Evolutionary conservation across 2,888 invertebrate species (phyloP), one percentile per base, ranked within the genome.

Genomic region (Polydrusus pterygomalis): DNA sequence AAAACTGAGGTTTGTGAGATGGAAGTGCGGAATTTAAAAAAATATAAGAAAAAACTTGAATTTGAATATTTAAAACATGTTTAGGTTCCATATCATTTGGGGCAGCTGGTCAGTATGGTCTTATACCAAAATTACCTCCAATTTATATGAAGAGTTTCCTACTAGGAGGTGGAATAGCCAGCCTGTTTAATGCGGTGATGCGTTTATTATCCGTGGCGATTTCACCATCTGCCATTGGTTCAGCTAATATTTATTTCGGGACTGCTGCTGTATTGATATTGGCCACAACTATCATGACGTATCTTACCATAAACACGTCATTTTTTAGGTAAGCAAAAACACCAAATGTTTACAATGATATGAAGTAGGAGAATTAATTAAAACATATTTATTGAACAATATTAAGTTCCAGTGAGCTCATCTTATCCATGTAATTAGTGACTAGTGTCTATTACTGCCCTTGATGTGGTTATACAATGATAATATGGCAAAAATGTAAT

Each of bases 231-330:
- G 65, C 79, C 0, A 77, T 54, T 8, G 74, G 77, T 13, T 64
- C 78, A 8, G 81, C 81, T n/a, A 47, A 79, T 9, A 67, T 80
- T 0, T 81, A 80, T 54, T 81, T 81, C 25, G 18, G 38, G 0
- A 68, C 72, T 45, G 81, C 80, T 2, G 71, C 73, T 45, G 13
- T 34, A 18, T 10, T 80, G 7, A 54, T 80, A 38, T 20, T 60
- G 1, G 8, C 74, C 1, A 77, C 77, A 0, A 51, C 69, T 7
- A 40, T 79, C 9, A 13, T 79, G n/a, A 60, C 40, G 9, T 20
- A 18, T 10, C n/a, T 60, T 18, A 62, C 67, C 11, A 64, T 20
- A 2, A 30, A 49, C 38, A 74, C 70, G 8, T 13, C 47, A 38
- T 77, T 74, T 63, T 77, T 77, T 25, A 64, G 45, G 77, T 77